Base-by-base conservation (phyloP, 1,140 invertebrate species). In the Heliconius hermathena region DNA sequence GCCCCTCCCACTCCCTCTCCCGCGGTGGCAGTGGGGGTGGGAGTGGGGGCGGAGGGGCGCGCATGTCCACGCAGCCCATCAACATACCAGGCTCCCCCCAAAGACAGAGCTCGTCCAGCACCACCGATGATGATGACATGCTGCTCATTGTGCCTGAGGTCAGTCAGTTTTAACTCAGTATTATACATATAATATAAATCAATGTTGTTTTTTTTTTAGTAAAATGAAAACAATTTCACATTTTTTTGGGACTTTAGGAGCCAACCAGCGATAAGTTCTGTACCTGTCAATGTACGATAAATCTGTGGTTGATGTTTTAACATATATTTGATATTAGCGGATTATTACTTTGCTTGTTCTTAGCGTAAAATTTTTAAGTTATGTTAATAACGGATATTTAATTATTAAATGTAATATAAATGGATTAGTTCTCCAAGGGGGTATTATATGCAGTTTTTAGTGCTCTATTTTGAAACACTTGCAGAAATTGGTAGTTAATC, bases 41-140 rank as follows among this genome's bases (percentile, higher is more conserved):
- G 22, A 49, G 57, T 57, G 71, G 74, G 80, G 74, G 80, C 20
- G 84, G 86, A 54, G 84, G 87, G 54, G 79, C 80, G 60, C 79
- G 75, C 22, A 29, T 79, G 46, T 83, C 88, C 86, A 95, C 96
- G 52, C 96, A 95, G 83, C 96, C 96, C 70, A 96, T 96, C 80
- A 95, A 96, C 74, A 97, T 96, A 86, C 96, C 96, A 18, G 95
- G 96, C 77, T 96, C 96, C 54, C 96, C 96, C 74, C 95, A 95
- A 82, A 93, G 96, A 20, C 95, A 95, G 82, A 96, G 90, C 85
- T 90, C 93, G 33, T 91, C 92, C 87, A 91, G 88, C 86, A 90
- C 91, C 78, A 88, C 91, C 22, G 92, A 89, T 80, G 93, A 94
- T 78, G 93, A 95, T 81, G 93, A 95, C 86, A 91, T 94, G 85